These are phyloP conservation scores for Macquaria ambigua DNA, from an alignment of 2,113 vertebrate species.

Conservation along the genomic window DNA sequence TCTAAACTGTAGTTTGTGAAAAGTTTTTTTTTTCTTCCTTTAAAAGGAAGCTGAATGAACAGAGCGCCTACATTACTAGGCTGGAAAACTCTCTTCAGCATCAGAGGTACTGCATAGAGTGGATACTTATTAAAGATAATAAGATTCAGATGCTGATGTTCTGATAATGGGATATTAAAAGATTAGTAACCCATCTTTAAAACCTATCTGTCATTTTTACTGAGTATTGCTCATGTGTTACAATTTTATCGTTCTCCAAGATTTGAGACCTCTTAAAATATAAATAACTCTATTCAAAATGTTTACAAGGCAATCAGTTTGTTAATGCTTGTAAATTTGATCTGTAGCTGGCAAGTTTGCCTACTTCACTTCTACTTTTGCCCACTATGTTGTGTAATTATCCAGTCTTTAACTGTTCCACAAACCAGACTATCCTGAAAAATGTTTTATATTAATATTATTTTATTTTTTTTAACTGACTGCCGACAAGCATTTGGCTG, in stretches of 20 bases:
- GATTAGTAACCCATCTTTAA: background rate
- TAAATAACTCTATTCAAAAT: background rate
- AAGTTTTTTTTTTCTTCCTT: conserved; percentile 7
- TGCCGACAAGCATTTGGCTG: background rate
- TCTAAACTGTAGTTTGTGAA: background rate
- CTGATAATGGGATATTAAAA: background rate
- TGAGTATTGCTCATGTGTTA: background rate
- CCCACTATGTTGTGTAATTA: background rate
- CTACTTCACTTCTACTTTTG: too few species aligned
- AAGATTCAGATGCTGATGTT: background rate
- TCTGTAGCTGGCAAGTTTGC: background rate
- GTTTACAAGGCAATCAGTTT: background rate
- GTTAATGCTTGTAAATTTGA: background rate
- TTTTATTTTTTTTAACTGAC: too few species aligned
- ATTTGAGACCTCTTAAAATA: conserved; percentile 4
- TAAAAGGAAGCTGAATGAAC: conserved; percentile 82
- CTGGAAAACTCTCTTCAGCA: conserved; percentile 81
- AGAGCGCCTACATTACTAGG: conserved; percentile 82
- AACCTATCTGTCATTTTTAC: background rate
- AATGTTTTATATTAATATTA: background rate
- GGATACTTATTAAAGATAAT: background rate
- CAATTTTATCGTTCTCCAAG: background rate
- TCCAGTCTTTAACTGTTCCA: background rate
- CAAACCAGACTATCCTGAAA: background rate
- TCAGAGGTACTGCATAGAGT: conserved; percentile 76